Evolutionary conservation across 2,888 invertebrate species (phyloP).

Genomic region (Neuroscelio doddi): DNA sequence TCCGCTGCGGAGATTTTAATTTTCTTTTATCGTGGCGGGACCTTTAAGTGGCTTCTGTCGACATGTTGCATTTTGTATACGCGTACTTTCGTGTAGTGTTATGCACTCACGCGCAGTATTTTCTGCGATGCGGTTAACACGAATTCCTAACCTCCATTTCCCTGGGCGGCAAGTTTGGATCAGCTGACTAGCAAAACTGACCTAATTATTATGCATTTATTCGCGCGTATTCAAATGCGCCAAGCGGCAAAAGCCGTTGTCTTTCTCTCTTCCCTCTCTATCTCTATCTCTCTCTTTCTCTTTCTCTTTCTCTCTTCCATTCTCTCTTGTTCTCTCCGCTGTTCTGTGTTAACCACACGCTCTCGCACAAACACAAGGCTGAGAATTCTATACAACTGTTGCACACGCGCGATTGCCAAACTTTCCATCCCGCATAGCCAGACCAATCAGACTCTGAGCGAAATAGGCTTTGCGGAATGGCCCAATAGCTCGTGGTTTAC

Average conservation of each 20-base stretch:
- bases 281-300: slow-evolving; percentile 42
- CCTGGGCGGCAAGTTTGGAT: slow-evolving; percentile 58
- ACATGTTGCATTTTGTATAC: slow-evolving; percentile 46
- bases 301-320: slow-evolving; percentile 39
- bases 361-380: slow-evolving; percentile 39
- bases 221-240: slow-evolving; percentile 72
- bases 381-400: slow-evolving; percentile 22
- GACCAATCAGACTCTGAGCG: slow-evolving; percentile 38
- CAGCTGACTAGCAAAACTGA: slow-evolving; percentile 72
- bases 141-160: slow-evolving; percentile 52
- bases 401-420: slow-evolving; percentile 1
- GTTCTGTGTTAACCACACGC: slow-evolving; percentile 30
- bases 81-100: slow-evolving; percentile 49
- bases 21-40: slow-evolving; percentile 40
- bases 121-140: slow-evolving; percentile 52
- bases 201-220: slow-evolving; percentile 73
- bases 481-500: slow-evolving; percentile 37
- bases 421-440: slow-evolving; percentile 38
- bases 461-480: slow-evolving; percentile 22
- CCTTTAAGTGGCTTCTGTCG: slow-evolving; percentile 47
- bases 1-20: slow-evolving; percentile 31
- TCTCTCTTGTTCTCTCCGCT: slow-evolving; percentile 19
- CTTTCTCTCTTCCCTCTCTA: slow-evolving; percentile 48
- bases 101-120: slow-evolving; percentile 49
- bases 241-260: slow-evolving; percentile 58